phyloP scores from a whole-genome alignment of 2,797 vertebrate species.

The Falco concolor region DNA sequence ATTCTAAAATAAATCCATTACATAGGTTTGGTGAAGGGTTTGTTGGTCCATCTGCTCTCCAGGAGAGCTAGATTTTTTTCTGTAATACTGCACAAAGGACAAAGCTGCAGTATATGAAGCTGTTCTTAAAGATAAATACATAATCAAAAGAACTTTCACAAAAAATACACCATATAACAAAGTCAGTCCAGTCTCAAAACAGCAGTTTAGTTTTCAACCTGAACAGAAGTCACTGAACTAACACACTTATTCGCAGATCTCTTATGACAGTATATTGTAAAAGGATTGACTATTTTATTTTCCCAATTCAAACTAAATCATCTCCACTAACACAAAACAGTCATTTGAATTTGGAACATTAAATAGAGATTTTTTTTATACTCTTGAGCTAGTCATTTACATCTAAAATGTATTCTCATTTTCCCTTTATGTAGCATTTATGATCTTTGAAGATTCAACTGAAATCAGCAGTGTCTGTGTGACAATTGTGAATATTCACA shows the following conservation, averaged over 20 bases:
- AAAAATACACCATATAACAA: neutral
- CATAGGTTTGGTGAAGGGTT: neutral
- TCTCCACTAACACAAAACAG: neutral
- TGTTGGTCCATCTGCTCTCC: slow-evolving; percentile 30
- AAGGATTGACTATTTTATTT: slow-evolving; percentile 12
- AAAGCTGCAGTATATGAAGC: neutral
- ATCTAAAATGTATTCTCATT: neutral
- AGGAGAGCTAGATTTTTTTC: neutral
- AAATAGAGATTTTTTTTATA: neutral
- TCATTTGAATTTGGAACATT: neutral
- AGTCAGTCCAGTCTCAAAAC: neutral
- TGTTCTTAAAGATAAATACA: neutral
- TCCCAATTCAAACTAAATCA: slow-evolving; percentile 11
- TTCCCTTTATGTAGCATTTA: no score
- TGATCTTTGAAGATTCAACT: neutral
- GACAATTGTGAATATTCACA: neutral
- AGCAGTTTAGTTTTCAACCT: neutral
- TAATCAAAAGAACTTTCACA: neutral
- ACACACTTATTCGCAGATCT: neutral
- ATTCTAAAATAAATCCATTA: neutral
- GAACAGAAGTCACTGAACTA: neutral
- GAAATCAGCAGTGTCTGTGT: neutral
- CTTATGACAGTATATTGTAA: neutral
- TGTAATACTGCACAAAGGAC: neutral
- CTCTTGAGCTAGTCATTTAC: slow-evolving; percentile 11